phyloP scores from a whole-genome alignment of 2,888 invertebrate species.

The Endomychus coccineus region DNA sequence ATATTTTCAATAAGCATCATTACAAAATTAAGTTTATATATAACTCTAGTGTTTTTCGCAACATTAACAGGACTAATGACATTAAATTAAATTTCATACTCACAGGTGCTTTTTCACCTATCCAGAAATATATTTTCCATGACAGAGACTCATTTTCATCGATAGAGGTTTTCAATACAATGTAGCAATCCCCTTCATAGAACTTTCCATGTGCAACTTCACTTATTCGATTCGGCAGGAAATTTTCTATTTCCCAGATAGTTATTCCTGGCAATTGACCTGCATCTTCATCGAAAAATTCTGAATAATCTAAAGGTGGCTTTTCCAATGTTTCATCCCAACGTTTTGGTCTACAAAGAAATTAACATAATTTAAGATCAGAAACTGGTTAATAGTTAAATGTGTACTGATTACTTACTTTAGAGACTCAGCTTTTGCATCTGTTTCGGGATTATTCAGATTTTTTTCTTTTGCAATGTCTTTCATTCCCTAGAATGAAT shows the following conservation, averaged over 20 bases:
- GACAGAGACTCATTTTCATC: conserved; percentile 78
- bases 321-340: conserved; percentile 96
- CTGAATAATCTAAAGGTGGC: conserved; percentile 92
- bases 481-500: conserved; percentile 64
- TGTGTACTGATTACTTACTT: conserved; percentile 50
- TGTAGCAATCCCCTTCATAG: conserved; percentile 98
- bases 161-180: conserved; percentile 79
- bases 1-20: too few relatives aligned
- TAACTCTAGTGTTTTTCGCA: too few relatives aligned
- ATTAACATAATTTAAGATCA: not conserved
- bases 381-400: conserved; percentile 1
- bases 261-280: conserved; percentile 88
- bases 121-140: conserved; percentile 99
- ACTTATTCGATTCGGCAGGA: conserved; percentile 89
- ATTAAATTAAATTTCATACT: too few relatives aligned
- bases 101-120: conserved; percentile 90
- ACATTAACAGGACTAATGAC: too few relatives aligned
- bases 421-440: conserved; percentile 61
- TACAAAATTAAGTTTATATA: too few relatives aligned
- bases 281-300: conserved; percentile 93
- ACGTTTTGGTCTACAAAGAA: conserved; percentile 71
- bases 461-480: conserved; percentile 78
- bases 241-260: conserved; percentile 99
- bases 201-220: conserved; percentile 95
- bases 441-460: conserved; percentile 60